Evolutionary conservation across 37 sponge, comb jelly and placozoan genomes (phyloP).

Genomic region (Diacarnus erythraeanus): DNA sequence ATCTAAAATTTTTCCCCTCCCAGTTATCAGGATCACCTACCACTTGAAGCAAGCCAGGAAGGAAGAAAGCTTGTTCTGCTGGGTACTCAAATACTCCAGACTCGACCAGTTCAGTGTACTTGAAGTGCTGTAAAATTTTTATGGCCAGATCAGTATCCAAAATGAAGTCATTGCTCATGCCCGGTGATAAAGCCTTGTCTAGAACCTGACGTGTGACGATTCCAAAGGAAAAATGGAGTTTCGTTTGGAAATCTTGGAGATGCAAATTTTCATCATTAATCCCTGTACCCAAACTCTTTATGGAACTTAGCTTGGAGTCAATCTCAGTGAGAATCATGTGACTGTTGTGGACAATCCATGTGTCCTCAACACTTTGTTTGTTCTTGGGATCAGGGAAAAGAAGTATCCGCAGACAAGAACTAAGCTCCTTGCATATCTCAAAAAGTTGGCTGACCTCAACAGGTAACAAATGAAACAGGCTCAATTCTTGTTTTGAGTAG

Average conservation of each 20-base stretch:
- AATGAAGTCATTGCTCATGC: not conserved
- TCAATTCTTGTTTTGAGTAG: not conserved
- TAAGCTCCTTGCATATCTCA: not conserved
- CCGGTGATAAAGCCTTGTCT: not conserved
- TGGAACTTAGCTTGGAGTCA: not conserved
- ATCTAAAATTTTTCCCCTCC: not conserved
- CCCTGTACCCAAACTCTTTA: not conserved
- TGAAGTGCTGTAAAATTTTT: not conserved
- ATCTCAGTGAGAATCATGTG: not conserved
- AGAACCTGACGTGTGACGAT: not conserved
- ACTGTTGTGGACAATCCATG: not conserved
- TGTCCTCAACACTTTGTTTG: not conserved
- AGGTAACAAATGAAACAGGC: not conserved
- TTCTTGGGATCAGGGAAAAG: not conserved
- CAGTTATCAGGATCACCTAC: not conserved
- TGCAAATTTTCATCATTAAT: not conserved
- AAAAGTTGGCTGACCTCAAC: not conserved
- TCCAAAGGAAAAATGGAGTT: not conserved
- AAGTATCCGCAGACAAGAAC: not conserved
- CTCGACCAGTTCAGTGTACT: not conserved
- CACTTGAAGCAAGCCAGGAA: slow-evolving; percentile 9
- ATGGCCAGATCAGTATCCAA: not conserved
- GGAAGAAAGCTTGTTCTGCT: not conserved
- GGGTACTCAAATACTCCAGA: too few relatives aligned
- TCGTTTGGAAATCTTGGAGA: not conserved